Base-by-base conservation (phyloP, 2,797 vertebrate species). In the Sebastes iracundus region DNA sequence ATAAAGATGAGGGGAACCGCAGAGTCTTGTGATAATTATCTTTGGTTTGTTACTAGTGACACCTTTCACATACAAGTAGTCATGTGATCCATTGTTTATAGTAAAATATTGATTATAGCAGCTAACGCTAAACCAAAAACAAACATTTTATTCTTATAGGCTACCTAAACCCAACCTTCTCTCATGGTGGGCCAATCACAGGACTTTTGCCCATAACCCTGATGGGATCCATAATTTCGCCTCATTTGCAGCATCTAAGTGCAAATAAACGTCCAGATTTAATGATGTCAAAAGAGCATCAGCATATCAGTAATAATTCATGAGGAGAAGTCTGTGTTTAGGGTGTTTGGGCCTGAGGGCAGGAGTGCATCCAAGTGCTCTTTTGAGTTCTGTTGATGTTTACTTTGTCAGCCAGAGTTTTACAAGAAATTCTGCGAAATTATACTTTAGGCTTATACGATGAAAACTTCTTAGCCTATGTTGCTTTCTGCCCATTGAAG, bases 401-500 rank as follows among this genome's bases (percentile, higher is more conserved):
- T 72, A 66, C 71, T 85, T 72, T 72, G 71, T 81, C 62, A 68
- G 73, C 30, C 61, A 16, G 66, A 86, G 46, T 82, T 86, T 79
- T 46, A 72, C 23, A 53, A 67, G 61, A 88, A 83, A 79, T 77
- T 25, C 69, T 55, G 35, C 8, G 33, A 82, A 90, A 90, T 86
- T 74, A 78, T 52, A 83, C 49, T 46, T 56, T 3, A 35, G 84
- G 77, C 70, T 89, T 78, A 42, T 12, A 52, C 53, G n/a, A 56
- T 35, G 72, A 87, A 77, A 78, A 74, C 86, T 68, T 85, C 79
- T 79, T 81, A 78, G 86, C 83, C 86, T 18, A 80, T 20, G 63
- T 55, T 79, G 84, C 81, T 78, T 80, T 89, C 88, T 89, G 85
- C 91, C 88, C 91, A 80, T 72, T 72, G 81, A 89, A 88, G 85